Evolutionary conservation across 2,888 invertebrate species (phyloP).

Genomic region (Cephus runcator): DNA sequence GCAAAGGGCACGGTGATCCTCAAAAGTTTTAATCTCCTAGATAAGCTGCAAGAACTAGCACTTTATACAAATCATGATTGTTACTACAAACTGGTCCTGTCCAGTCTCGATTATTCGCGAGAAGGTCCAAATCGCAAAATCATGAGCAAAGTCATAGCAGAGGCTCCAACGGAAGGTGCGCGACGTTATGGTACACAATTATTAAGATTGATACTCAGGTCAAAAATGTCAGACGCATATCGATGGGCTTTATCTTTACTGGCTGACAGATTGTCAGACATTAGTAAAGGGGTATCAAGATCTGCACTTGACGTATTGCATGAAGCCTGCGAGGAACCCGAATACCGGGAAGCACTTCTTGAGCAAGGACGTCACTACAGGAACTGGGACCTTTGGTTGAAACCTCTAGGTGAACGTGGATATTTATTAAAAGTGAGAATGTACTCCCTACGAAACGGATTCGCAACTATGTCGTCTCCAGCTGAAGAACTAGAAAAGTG

Average conservation of each 20-base stretch:
- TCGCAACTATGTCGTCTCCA: conserved; percentile 63
- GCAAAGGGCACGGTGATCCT: conserved; percentile 77
- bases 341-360: conserved; percentile 52
- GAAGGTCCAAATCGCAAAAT: conserved; percentile 79
- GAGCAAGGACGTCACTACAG: conserved; percentile 43
- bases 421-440: conserved; percentile 69
- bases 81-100: conserved; percentile 92
- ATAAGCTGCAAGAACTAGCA: conserved; percentile 78
- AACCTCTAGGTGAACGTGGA: conserved; percentile 70
- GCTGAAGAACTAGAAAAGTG: conserved; percentile 60
- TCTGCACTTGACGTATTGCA: conserved; percentile 86
- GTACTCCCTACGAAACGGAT: conserved; percentile 68
- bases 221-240: conserved; percentile 78
- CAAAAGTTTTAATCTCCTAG: conserved; percentile 67
- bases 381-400: conserved; percentile 64
- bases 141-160: conserved; percentile 69
- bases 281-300: conserved; percentile 81
- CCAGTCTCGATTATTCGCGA: conserved; percentile 88
- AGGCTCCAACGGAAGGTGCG: conserved; percentile 67
- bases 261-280: conserved; percentile 86
- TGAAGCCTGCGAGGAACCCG: conserved; percentile 89
- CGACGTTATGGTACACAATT: conserved; percentile 93
- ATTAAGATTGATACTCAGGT: conserved; percentile 85
- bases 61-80: conserved; percentile 87
- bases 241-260: conserved; percentile 90